Evolutionary conservation across 2,888 invertebrate genomes (phyloP).

Genomic region (Lathronympha strigana): DNA sequence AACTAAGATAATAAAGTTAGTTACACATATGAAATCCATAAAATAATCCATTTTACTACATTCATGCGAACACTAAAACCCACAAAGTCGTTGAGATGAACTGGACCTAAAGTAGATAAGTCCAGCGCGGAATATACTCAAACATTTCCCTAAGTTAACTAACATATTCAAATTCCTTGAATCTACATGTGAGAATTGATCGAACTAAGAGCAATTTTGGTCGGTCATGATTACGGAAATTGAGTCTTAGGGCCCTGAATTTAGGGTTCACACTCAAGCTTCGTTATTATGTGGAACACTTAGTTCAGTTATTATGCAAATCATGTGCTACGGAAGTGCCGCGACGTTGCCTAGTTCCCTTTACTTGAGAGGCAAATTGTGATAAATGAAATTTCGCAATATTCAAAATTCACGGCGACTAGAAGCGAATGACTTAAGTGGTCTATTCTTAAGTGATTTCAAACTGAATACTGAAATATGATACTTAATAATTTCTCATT

Average conservation of each 20-base stretch:
- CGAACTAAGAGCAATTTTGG: conserved; percentile 61
- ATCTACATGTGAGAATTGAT: conserved; percentile 72
- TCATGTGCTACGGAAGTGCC: conserved; percentile 73
- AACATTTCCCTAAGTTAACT: conserved; percentile 49
- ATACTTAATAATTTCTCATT: conserved; percentile 5
- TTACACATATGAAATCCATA: background rate
- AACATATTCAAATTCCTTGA: conserved; percentile 70
- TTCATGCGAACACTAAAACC: conserved; percentile 8
- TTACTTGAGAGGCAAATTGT: conserved; percentile 74
- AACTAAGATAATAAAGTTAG: too few relatives aligned
- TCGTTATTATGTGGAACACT: conserved; percentile 57
- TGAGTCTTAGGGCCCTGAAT: conserved; percentile 50
- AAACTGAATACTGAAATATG: conserved; percentile 11
- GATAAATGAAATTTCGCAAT: conserved; percentile 69
- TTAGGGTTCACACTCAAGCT: conserved; percentile 59
- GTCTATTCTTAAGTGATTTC: conserved; percentile 20
- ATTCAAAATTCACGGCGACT: conserved; percentile 44
- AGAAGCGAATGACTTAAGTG: conserved; percentile 6
- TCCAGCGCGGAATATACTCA: conserved; percentile 32
- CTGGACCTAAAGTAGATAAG: conserved; percentile 36
- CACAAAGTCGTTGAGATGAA: conserved; percentile 33
- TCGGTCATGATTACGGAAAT: conserved; percentile 54
- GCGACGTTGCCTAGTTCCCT: conserved; percentile 72
- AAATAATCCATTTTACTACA: conserved; percentile 1
- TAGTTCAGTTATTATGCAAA: conserved; percentile 79